phyloP scores from a whole-genome alignment of 2,888 invertebrate genomes.

The Julus scandinavius region DNA sequence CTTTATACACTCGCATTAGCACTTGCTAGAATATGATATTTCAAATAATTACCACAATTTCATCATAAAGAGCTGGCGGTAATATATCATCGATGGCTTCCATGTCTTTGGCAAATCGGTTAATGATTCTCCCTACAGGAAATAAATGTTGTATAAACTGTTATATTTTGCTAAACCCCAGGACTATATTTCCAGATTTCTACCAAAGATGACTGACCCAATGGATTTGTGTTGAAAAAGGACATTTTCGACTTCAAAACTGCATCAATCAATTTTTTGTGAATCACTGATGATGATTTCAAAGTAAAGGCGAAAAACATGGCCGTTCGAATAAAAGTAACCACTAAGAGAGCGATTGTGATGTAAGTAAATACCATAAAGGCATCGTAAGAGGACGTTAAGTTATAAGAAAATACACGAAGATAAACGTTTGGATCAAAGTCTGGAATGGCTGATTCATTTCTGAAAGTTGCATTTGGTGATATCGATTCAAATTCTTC shows the following conservation, averaged over 20 bases:
- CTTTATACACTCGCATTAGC: no score
- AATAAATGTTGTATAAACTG: neutral
- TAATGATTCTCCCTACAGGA: slow-evolving; percentile 49
- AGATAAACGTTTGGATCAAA: slow-evolving; percentile 42
- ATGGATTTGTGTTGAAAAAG: slow-evolving; percentile 89
- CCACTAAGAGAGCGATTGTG: slow-evolving; percentile 41
- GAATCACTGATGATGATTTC: slow-evolving; percentile 80
- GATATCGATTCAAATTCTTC: neutral
- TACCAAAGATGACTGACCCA: slow-evolving; percentile 70
- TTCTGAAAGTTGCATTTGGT: neutral
- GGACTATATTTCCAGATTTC: neutral
- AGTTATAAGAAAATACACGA: slow-evolving; percentile 54
- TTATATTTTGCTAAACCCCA: neutral
- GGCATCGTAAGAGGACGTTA: slow-evolving; percentile 56
- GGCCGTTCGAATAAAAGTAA: slow-evolving; percentile 72
- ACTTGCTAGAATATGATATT: no score
- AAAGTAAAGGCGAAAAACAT: slow-evolving; percentile 81
- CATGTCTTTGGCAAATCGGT: slow-evolving; percentile 54
- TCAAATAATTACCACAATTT: slow-evolving; percentile 49
- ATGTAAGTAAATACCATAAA: slow-evolving; percentile 55
- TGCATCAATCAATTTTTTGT: slow-evolving; percentile 83
- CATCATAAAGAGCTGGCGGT: slow-evolving; percentile 46
- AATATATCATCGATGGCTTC: slow-evolving; percentile 54
- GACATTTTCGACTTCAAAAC: slow-evolving; percentile 83
- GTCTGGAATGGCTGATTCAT: neutral